phyloP scores from a whole-genome alignment of 2,797 vertebrate genomes.

The Danio kyathit region DNA sequence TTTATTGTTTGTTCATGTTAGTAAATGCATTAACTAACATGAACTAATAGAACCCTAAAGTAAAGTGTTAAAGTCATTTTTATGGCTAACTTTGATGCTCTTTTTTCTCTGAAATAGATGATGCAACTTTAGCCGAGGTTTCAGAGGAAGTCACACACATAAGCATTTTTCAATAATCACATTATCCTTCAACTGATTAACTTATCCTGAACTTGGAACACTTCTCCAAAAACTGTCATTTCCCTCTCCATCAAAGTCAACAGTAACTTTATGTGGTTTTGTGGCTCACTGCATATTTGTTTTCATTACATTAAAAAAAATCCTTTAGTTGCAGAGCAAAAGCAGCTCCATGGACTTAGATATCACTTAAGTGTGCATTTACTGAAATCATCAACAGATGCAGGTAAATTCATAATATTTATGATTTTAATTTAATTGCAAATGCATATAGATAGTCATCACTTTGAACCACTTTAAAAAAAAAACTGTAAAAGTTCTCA shows the following conservation, averaged over 20 bases:
- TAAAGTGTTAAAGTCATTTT: too few relatives aligned
- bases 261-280: not conserved
- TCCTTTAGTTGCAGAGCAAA: not conserved
- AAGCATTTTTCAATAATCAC: too few relatives aligned
- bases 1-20: too few relatives aligned
- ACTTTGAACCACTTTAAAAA: not conserved
- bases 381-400: not conserved
- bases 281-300: not conserved
- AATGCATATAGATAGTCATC: not conserved
- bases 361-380: not conserved
- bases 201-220: not conserved
- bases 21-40: too few relatives aligned
- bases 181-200: not conserved
- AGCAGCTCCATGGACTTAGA: not conserved
- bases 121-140: too few relatives aligned
- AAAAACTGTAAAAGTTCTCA: not conserved
- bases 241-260: not conserved
- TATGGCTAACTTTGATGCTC: too few relatives aligned
- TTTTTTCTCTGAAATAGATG: too few relatives aligned
- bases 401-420: not conserved
- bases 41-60: too few relatives aligned
- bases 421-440: not conserved
- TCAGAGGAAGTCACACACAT: too few relatives aligned
- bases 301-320: not conserved
- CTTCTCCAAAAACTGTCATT: not conserved